Conservation (phyloP, 2,888 invertebrate genomes). For the Rotaria macrura region DNA sequence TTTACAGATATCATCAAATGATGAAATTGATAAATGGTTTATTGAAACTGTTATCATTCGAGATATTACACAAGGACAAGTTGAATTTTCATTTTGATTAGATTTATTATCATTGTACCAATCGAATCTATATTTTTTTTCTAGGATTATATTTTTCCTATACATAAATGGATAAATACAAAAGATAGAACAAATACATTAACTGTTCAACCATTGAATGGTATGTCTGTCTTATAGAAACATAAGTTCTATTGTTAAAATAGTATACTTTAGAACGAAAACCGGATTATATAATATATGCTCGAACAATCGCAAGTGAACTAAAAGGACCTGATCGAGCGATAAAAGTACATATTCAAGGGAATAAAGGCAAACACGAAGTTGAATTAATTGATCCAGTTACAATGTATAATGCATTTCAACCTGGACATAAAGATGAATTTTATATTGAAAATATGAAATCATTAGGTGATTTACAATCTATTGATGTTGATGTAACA, state of each 20-base stretch:
- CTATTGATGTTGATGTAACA: neutral
- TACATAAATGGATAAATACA: neutral
- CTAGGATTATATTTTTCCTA: neutral
- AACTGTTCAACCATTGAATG: neutral
- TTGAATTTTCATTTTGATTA: neutral
- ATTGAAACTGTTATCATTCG: neutral
- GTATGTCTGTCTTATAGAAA: no score
- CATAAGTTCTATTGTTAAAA: neutral
- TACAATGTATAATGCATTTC: neutral
- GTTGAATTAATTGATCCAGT: neutral
- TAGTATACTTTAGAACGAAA: neutral
- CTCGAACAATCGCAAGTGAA: neutral
- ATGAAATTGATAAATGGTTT: neutral
- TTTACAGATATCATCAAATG: neutral
- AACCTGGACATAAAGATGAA: conserved; percentile 1
- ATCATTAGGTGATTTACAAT: neutral
- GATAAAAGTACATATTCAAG: neutral
- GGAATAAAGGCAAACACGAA: neutral
- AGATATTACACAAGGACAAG: neutral
- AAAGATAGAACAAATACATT: neutral
- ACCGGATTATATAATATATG: neutral
- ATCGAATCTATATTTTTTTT: neutral
- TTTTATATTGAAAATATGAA: neutral
- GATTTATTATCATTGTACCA: neutral
- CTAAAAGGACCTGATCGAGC: neutral